A percentile compares a stretch with the other conserved stretches of the same genome.
These are phyloP conservation scores for Spicauda simplicius DNA, from an alignment of 2,888 invertebrate species.

Conservation along the genomic window DNA sequence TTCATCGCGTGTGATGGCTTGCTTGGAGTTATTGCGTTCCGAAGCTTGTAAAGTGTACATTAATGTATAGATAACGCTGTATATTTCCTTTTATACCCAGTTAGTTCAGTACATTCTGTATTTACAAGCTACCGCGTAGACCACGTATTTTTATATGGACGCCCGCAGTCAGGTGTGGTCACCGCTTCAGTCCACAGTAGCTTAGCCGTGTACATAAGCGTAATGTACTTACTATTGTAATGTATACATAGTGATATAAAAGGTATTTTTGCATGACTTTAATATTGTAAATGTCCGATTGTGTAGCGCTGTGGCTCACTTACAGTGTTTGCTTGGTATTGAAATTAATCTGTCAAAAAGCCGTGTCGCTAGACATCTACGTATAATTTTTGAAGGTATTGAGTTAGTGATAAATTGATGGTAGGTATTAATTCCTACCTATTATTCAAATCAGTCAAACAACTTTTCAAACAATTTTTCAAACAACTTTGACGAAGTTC, in stretches of 20 bases:
- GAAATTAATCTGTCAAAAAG: background rate
- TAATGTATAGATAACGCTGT: conserved; percentile 23
- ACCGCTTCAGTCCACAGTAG: conserved; percentile 45
- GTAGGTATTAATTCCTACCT: too few species aligned
- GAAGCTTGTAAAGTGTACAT: conserved; percentile 39
- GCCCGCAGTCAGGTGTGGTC: too few species aligned
- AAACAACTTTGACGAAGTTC: too few species aligned
- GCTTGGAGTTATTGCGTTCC: background rate
- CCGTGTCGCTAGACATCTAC: too few species aligned
- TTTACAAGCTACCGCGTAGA: background rate
- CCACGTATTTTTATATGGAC: conserved; percentile 32
- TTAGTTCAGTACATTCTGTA: conserved; percentile 44
- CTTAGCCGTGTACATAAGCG: conserved; percentile 56
- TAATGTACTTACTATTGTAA: conserved; percentile 46
- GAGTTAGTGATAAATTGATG: too few species aligned
- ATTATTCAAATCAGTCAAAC: too few species aligned
- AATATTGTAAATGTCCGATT: conserved; percentile 47
- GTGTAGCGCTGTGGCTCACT: conserved; percentile 49
- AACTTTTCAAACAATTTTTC: too few species aligned
- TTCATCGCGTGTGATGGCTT: background rate
- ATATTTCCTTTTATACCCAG: conserved; percentile 39
- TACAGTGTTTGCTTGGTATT: conserved; percentile 39
- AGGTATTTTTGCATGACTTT: conserved; percentile 64
- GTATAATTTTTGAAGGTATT: too few species aligned
- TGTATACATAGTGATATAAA: conserved; percentile 56